Evolutionary conservation across 1,140 invertebrate genomes (phyloP), one percentile per base, ranked within the genome.

Genomic region (Ladona fulva): DNA sequence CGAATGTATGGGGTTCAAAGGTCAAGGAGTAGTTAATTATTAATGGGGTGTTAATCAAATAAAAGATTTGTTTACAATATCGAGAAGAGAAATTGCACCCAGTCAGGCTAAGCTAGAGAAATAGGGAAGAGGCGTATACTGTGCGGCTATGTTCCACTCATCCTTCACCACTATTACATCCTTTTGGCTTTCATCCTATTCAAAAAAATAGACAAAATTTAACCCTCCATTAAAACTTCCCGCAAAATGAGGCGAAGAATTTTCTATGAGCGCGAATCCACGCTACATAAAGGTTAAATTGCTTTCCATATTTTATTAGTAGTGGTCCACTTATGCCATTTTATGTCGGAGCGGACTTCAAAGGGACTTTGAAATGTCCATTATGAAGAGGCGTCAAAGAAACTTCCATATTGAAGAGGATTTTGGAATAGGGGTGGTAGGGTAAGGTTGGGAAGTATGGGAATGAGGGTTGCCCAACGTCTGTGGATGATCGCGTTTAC

Each of bases 301-400:
- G 52, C 52, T 66, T 66, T 66, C 52, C 52, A 66, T 66, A 66
- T 66, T 66, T 66, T 66, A 66, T 66, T 66, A 66, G 52, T 12
- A 12, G 52, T 12, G 52, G 52, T 6, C 52, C 52, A 66, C 52
- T 66, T 66, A 66, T 66, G 52, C 52, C 52, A 66, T 66, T 66
- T 66, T 66, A 66, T 66, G 52, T 6, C 52, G 52, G 12, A 66
- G 52, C 3, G 14, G 52, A 66, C 52, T 66, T 66, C 52, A 66
- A 66, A 66, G n/a, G 52, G 52, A 66, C 52, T 66, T 66, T 66
- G 52, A 66, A 66, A 66, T 66, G 52, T 66, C 52, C 52, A 66
- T 66, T 19, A 66, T 66, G 5, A 19, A 22, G 52, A 66, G 52
- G 52, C 52, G 52, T 66, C 52, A 12, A 1, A 5, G n/a, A 66